Evolutionary conservation across 2,797 vertebrate genomes (phyloP), one percentile per base, ranked within the genome.

Genomic region (Tapera naevia): DNA sequence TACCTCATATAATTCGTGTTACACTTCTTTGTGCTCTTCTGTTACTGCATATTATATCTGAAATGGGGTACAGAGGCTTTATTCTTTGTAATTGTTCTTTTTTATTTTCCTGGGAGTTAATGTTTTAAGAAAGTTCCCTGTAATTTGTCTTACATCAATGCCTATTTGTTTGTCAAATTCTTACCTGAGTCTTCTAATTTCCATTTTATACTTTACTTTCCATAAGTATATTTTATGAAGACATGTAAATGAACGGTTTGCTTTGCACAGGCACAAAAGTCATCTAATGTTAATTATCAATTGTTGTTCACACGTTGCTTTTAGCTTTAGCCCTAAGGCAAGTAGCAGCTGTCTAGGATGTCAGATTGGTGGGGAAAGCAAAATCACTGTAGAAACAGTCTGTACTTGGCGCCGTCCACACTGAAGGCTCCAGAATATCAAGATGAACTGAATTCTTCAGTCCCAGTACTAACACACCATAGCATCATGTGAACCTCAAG

Each of bases 151-250:
- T 87, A 71, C 0, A 0, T 73, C 71, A 67, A 4, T 43, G 58
- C 35, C 50, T 76, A 70, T 94, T 90, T 94, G 86, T 48, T 90
- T 95, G 70, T 93, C 90, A 93, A 89, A 94, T 96, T 94, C 69
- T 86, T 80, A 80, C 58, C 46, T 91, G 51, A 45, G 33, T 46
- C 54, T 80, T 91, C 69, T 86, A 17, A 65, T 94, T 95, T 93
- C 54, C 88, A 90, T 94, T 88, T 94, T 41, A 28, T 50, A 35
- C 16, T 62, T 89, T 39, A 46, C 48, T 90, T 95, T 80, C 65
- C 21, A 0, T 54, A 62, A 71, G 25, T 51, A 19, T 69, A 27
- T 53, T 89, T 66, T 86, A 56, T 51, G 39, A 73, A 86, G 76
- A 28, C 62, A 70, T 81, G 76, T 60, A 93, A 94, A 93, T 60